Conservation (phyloP, 2,888 invertebrate genomes). For the Thymelicus acteon region DNA sequence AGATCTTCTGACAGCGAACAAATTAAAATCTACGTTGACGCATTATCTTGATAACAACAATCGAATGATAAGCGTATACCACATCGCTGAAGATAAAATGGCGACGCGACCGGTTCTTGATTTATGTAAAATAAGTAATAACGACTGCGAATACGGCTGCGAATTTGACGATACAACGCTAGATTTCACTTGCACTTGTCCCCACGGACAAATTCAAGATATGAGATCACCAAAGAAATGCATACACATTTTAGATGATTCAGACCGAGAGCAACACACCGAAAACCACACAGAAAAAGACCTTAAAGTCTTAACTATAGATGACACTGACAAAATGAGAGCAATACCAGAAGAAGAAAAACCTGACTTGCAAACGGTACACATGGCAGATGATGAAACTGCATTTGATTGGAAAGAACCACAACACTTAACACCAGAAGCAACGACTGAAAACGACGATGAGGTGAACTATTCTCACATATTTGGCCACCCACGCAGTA, state of each 20-base stretch:
- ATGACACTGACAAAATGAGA: conserved; percentile 56
- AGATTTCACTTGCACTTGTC: conserved; percentile 88
- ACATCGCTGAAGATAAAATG: conserved; percentile 76
- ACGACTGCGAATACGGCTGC: conserved; percentile 88
- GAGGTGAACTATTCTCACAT: conserved; percentile 66
- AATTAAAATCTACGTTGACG: conserved; percentile 76
- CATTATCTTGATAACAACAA: conserved; percentile 76
- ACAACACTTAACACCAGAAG: conserved; percentile 53
- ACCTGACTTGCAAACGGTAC: conserved; percentile 51
- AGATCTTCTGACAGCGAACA: conserved; percentile 78
- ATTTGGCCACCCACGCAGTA: conserved; percentile 54
- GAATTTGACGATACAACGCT: conserved; percentile 86
- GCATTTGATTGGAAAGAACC: conserved; percentile 68
- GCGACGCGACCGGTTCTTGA: conserved; percentile 81
- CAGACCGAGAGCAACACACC: conserved; percentile 44
- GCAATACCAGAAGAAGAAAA: conserved; percentile 57
- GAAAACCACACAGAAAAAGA: conserved; percentile 43
- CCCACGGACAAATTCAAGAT: conserved; percentile 75
- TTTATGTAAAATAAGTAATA: conserved; percentile 87
- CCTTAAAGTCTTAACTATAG: conserved; percentile 52
- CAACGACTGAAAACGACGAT: conserved; percentile 61
- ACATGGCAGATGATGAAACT: conserved; percentile 48
- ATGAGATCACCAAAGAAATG: conserved; percentile 74
- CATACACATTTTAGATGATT: conserved; percentile 60
- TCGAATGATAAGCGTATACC: conserved; percentile 82